Percentiles rank a stretch among this genome's conserved stretches.
Conservation (phyloP, 2,113 vertebrate genomes). For the Okapia johnstoni region DNA sequence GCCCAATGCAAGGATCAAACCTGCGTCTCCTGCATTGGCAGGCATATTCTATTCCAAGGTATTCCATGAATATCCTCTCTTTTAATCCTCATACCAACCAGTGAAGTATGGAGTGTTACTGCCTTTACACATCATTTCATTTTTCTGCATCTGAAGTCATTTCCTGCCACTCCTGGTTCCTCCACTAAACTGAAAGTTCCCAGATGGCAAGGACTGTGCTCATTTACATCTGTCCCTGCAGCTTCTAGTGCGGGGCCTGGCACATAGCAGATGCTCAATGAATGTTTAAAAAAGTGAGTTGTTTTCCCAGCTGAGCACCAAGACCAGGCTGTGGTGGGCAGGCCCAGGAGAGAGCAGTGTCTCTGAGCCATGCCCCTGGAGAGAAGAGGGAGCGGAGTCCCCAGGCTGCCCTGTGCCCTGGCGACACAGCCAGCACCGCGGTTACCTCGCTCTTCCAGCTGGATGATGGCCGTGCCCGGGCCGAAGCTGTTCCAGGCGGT, state of each 20-base stretch:
- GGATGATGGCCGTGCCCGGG: constrained; percentile 94
- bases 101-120: rapidly evolving
- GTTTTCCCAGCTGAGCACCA: not conserved
- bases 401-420: not conserved
- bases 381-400: not conserved
- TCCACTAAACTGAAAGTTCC: not conserved
- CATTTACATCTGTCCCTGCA: not conserved
- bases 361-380: not conserved
- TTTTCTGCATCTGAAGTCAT: not conserved
- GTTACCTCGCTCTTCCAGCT: constrained; percentile 89
- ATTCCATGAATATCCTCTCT: not conserved
- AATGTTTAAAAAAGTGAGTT: not conserved
- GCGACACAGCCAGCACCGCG: not conserved
- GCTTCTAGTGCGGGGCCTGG: not conserved
- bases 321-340: not conserved
- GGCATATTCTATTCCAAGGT: not conserved
- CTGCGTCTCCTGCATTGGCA: not conserved
- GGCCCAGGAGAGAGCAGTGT: not conserved
- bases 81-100: not conserved
- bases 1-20: not conserved
- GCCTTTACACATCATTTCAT: not conserved
- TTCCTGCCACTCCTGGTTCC: not conserved
- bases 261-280: not conserved
- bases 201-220: not conserved
- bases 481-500: constrained; percentile 96